Base-by-base conservation (phyloP, 2,797 vertebrate species). In the Hypotaenidia okinawae region DNA sequence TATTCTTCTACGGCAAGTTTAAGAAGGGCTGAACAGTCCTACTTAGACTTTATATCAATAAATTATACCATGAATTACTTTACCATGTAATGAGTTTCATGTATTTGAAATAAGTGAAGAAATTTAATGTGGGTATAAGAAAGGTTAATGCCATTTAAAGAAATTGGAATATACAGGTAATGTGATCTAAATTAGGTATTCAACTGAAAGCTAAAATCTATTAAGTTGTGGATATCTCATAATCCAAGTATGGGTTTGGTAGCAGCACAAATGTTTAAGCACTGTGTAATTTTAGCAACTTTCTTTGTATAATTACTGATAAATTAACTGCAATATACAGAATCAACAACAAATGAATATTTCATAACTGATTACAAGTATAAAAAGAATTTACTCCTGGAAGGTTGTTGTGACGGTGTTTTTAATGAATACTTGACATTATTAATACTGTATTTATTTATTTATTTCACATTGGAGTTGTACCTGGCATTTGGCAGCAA, bases 401-500 rank as follows among this genome's bases (percentile, higher is more conserved):
- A 95, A 96, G 62, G 79, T 64, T 94, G 77, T 74, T 94, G 77
- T 96, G 70, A 89, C 76, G 84, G 33, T 72, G 30, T 66, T 96
- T 94, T 95, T 88, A 96, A 96, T 94, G 84, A 95, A 90, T 91
- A 90, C n/a, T 95, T 96, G 95, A 94, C 84, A 83, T 95, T 95
- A 94, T 95, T 96, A 94, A 91, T 94, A 52, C 11, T 59, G 17
- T 21, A 75, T 21, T 93, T 92, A 90, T 94, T 94, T 96, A 93
- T 96, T 89, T 96, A 87, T 74, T 89, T 91, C 49, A 27, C 25
- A 28, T 5, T 67, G 30, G 33, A 83, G 25, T 54, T 90, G 8
- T 81, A 61, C 15, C 64, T 64, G 75, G 58, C 18, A 74, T 95
- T 95, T 84, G 78, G 11, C 13, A 85, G 15, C 0, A 0, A 39